A percentile compares a stretch with the other conserved stretches of the same genome.
Evolutionary conservation across 2,113 vertebrate species (phyloP).

Genomic region (Indicator indicator): DNA sequence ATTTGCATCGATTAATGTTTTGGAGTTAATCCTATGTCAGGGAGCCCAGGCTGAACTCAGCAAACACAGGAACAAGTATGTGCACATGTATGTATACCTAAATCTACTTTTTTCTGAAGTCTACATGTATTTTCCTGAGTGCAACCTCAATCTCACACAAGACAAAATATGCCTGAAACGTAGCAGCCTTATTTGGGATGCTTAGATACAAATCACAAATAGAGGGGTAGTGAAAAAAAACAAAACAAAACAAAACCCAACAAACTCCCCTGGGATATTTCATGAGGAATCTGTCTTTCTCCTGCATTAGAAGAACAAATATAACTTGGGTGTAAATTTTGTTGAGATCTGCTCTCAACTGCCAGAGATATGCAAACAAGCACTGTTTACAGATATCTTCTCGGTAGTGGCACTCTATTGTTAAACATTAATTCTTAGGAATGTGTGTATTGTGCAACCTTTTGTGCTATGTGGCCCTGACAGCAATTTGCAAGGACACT

Average conservation of each 20-base stretch:
- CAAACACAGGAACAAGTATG: background rate
- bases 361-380: background rate
- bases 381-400: background rate
- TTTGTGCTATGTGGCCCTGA: background rate
- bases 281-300: background rate
- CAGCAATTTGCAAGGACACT: background rate
- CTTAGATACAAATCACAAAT: background rate
- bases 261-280: background rate
- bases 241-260: background rate
- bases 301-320: background rate
- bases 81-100: background rate
- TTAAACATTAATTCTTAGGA: slow-evolving; percentile 66
- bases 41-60: background rate
- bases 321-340: background rate
- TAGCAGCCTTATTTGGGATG: background rate
- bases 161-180: background rate
- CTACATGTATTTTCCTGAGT: background rate
- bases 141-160: background rate
- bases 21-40: background rate
- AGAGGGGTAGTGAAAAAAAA: background rate
- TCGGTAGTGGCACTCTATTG: background rate
- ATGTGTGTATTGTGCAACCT: slow-evolving; percentile 29
- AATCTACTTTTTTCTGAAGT: background rate
- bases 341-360: background rate
- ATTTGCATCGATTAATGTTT: background rate